These are phyloP conservation scores for Caenorhabditis parvicauda DNA, from an alignment of 2,888 invertebrate species.

Conservation along the genomic window DNA sequence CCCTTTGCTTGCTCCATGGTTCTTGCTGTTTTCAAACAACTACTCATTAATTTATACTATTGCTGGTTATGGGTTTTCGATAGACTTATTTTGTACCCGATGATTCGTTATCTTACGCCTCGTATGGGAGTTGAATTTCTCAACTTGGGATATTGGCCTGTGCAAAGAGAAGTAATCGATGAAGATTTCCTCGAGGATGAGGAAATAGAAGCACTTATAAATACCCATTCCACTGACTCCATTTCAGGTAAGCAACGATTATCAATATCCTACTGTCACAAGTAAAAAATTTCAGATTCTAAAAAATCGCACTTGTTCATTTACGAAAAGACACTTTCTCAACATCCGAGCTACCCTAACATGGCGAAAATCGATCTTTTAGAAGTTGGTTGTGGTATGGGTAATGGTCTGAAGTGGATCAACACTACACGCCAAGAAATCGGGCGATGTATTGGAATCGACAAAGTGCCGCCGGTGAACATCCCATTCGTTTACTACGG, in stretches of 20 bases:
- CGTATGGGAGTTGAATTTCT: constrained; percentile 41
- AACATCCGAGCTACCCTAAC: constrained; percentile 42
- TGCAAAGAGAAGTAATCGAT: neutral
- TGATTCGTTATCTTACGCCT: constrained; percentile 31
- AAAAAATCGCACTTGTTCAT: constrained; percentile 36
- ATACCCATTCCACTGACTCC: too few relatives aligned
- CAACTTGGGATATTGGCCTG: constrained; percentile 52
- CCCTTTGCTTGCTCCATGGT: too few relatives aligned
- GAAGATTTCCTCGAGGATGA: constrained; percentile 8
- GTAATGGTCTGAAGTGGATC: constrained; percentile 48
- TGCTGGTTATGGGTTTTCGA: constrained; percentile 49
- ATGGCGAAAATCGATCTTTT: constrained; percentile 31
- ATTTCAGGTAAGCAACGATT: too few relatives aligned
- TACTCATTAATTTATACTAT: constrained; percentile 5
- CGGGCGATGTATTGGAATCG: constrained; percentile 47
- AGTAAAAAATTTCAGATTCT: constrained; percentile 11
- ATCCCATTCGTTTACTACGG: constrained; percentile 29
- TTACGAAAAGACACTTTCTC: constrained; percentile 50
- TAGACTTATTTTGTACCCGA: constrained; percentile 43
- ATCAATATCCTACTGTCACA: too few relatives aligned
- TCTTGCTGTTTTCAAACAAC: too few relatives aligned
- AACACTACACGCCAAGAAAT: constrained; percentile 4
- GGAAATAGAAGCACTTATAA: constrained; percentile 4
- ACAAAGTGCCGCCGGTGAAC: constrained; percentile 14
- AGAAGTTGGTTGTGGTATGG: constrained; percentile 55